Base-by-base conservation (phyloP, 2,888 invertebrate species). In the Agrotis clavis region DNA sequence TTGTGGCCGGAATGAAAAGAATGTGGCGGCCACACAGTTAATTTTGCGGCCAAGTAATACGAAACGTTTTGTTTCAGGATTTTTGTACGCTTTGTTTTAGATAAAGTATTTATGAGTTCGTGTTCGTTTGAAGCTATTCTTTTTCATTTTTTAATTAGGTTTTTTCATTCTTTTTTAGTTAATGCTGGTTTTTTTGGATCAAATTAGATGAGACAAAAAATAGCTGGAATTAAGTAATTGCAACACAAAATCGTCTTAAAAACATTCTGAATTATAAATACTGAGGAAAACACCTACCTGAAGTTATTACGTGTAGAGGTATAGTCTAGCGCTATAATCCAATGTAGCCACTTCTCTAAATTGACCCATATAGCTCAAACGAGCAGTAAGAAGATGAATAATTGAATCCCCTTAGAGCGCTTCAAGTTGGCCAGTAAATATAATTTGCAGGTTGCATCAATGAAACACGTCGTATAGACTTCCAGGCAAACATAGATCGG, bases 41-140 rank as follows among this genome's bases (percentile, higher is more conserved):
- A 84, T 86, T 85, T 84, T 79, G 79, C 68, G 74, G 77, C 54
- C 67, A 77, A 74, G 67, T 74, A 85, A 77, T 74, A 81, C 71
- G 47, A 83, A 83, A 82, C 74, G 62, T 75, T 84, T 59, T 71
- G 62, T 77, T 78, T 82, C 61, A 69, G 83, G 68, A 63, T 75
- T 78, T 41, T 76, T 57, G 35, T 65, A 50, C 45, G 64, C 64
- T 74, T 74, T 74, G 70, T 74, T 84, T 68, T 63, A 65, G 63
- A 69, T 73, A 73, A 80, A 75, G 62, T 72, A 80, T 84, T 80
- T 78, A 75, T 71, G 71, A 69, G 53, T 63, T 67, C 57, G 18
- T 51, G 51, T 67, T 75, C 73, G 65, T 54, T 67, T 30, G 16
- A 21, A 70, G n/a, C 16, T 64, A 2, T 41, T 4, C 5, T 0